Conservation (phyloP, 1,140 invertebrate genomes). For the Lutraria rhynchaena region DNA sequence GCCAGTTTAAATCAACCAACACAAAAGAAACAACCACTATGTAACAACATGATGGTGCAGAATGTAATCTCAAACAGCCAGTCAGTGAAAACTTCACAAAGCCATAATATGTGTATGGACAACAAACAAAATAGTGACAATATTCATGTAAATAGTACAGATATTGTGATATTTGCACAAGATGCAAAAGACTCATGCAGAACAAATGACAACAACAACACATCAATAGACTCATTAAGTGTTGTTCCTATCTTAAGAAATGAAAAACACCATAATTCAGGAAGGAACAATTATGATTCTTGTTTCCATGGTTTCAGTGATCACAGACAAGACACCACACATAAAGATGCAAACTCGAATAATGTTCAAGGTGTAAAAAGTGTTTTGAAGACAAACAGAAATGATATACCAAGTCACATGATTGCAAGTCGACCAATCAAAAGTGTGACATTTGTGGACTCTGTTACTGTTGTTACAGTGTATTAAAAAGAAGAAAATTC, state of each 20-base stretch:
- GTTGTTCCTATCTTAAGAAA: conserved; percentile 18
- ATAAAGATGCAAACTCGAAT: too few relatives aligned
- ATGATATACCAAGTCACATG: conserved; percentile 29
- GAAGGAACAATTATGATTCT: too few relatives aligned
- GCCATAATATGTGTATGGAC: neutral
- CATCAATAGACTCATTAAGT: neutral
- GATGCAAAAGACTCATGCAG: conserved; percentile 5
- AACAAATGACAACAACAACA: neutral
- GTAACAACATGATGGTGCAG: neutral
- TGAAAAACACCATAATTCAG: neutral
- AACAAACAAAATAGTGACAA: neutral
- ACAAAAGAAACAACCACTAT: neutral
- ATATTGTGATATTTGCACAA: conserved; percentile 14
- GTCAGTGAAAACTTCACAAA: too few relatives aligned
- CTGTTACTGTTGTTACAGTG: conserved; percentile 49
- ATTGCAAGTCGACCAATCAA: conserved; percentile 51
- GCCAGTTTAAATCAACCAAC: conserved; percentile 18
- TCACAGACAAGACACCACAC: too few relatives aligned
- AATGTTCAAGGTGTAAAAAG: conserved; percentile 31
- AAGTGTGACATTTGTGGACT: conserved; percentile 56
- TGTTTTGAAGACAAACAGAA: conserved; percentile 41
- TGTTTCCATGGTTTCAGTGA: too few relatives aligned
- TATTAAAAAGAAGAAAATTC: conserved; percentile 18
- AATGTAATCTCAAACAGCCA: neutral
- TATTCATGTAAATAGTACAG: conserved; percentile 25